phyloP scores from a whole-genome alignment of 2,888 invertebrate genomes.

The Tetrapedia diversipes region DNA sequence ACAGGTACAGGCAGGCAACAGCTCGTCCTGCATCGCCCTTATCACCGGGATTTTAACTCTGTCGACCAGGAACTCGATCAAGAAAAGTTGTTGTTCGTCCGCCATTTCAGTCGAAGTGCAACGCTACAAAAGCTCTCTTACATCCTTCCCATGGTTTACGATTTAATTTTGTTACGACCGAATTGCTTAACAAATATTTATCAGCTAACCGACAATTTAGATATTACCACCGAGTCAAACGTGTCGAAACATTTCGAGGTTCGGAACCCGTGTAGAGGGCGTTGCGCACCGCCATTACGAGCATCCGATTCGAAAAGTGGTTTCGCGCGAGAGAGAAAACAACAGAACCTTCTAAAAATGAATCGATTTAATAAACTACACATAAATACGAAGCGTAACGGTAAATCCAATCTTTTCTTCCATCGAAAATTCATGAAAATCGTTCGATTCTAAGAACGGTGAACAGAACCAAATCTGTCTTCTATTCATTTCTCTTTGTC shows the following conservation, averaged over 20 bases:
- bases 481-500: too few relatives aligned
- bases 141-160: neutral
- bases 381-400: neutral
- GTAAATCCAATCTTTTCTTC: constrained; percentile 5
- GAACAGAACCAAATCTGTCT: too few relatives aligned
- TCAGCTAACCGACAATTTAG: constrained; percentile 46
- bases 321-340: too few relatives aligned
- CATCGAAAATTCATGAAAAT: too few relatives aligned
- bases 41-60: constrained; percentile 80
- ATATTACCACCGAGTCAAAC: neutral
- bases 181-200: neutral
- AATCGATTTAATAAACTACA: constrained; percentile 11
- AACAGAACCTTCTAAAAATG: neutral
- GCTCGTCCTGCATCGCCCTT: constrained; percentile 75
- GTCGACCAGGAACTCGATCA: constrained; percentile 87
- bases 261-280: constrained; percentile 26
- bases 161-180: neutral
- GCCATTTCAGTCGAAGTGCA: constrained; percentile 30
- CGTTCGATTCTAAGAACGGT: too few relatives aligned
- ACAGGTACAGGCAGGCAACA: constrained; percentile 84
- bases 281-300: neutral
- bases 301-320: neutral
- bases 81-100: constrained; percentile 82
- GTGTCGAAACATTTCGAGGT: constrained; percentile 8
- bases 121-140: neutral